phyloP scores from a whole-genome alignment of 2,113 vertebrate genomes.

The Eonycteris spelaea region DNA sequence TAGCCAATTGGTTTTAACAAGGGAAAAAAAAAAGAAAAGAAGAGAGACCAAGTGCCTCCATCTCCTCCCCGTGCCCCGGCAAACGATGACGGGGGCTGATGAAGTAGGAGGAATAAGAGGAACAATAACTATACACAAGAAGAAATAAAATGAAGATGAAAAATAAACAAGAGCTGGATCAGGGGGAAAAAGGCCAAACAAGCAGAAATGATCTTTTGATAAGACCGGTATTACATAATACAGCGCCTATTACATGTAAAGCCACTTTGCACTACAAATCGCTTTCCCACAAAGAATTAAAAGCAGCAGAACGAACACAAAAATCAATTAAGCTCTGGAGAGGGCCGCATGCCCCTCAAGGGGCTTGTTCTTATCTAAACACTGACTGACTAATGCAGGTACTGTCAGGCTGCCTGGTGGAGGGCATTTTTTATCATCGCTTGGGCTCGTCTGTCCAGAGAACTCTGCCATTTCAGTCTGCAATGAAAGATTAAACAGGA shows the following conservation, averaged over 20 bases:
- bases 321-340: background rate
- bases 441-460: constrained; percentile 1
- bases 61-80: background rate
- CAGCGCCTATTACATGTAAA: background rate
- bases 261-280: constrained; percentile 6
- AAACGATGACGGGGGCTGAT: background rate
- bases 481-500: constrained; percentile 62
- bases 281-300: constrained; percentile 33
- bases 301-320: background rate
- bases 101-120: background rate
- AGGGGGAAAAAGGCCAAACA: background rate
- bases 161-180: constrained; percentile 34
- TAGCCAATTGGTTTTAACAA: background rate
- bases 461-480: constrained; percentile 55
- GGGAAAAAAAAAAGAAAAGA: background rate
- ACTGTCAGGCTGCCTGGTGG: background rate
- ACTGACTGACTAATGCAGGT: background rate
- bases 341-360: background rate
- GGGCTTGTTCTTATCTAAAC: background rate
- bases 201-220: constrained; percentile 33
- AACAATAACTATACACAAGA: constrained; percentile 26
- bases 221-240: background rate
- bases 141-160: constrained; percentile 41
- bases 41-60: background rate
- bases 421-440: background rate